Evolutionary conservation across 53 echinoderm and acorn worm species (phyloP), one percentile per base, ranked within the genome.

Genomic region (Crossaster papposus): DNA sequence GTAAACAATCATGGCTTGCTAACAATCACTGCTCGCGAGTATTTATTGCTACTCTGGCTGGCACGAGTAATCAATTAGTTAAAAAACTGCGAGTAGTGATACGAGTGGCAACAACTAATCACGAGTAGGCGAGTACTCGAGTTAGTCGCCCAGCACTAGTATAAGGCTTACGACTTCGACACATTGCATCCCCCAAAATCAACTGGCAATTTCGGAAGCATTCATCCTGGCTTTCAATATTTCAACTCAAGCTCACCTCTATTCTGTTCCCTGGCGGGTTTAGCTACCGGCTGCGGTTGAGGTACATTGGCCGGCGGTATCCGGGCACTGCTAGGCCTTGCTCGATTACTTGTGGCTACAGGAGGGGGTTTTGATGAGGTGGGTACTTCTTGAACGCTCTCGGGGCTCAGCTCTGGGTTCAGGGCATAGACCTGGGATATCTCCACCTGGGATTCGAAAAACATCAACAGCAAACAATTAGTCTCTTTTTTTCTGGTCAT

Each of bases 361-460:
- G 90, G 91, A 30, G 90, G 76, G 36, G 87, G 77, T 30, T 58
- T 72, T 2, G 90, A n/a, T n/a, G n/a, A n/a, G n/a, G n/a, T n/a
- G 14, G 91, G 72, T 5, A 72, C 83, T 15, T 90, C 75, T 68
- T 93, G 92, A 28, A 77, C 88, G 55, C 92, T 81, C 63, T 79
- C 90, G 15, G 90, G 88, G 70, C 82, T 77, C 31, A 95, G 86
- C 89, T 97, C 92, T 28, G 97, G 97, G 64, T 97, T 97, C 31
- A 97, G 89, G 33, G 94, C 89, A 80, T 90, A 94, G 44, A 97
- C 92, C 64, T 91, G 90, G 12, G 92, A 65, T 12, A 95, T 74
- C 72, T 97, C 97, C 90, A 97, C 94, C 97, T 97, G 85, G 23
- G 52, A 36, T 65, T 54, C 28, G n/a, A 68, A 68, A n/a, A 26